Base-by-base conservation (phyloP, 1,140 invertebrate species). In the Amphibalanus amphitrite region DNA sequence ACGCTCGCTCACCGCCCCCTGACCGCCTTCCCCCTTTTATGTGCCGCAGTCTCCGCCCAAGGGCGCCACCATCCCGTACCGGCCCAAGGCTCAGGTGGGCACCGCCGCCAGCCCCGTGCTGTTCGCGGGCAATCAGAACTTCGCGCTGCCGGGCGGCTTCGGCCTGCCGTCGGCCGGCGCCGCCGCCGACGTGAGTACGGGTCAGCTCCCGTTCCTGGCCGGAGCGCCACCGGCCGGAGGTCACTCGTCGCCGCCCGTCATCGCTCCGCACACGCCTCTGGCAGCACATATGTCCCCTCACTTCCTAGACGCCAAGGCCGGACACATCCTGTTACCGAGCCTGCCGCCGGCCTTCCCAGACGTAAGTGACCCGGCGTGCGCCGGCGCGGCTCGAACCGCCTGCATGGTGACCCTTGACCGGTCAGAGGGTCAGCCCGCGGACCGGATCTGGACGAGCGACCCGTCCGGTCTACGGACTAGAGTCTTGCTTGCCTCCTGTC, bases 61-160 rank as follows among this genome's bases (percentile, higher is more conserved):
- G 87, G 95, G 95, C 82, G 93, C 94, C 78, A 98, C 95, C 78
- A 95, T 98, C 81, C 94, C 95, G 78, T 98, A 98, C 87, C 90
- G 95, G 83, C 96, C 96, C 81, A 98, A 97, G 86, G 94, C 94
- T 79, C 91, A 91, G 84, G 87, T 70, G n/a, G 29, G 29, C 69
- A 47, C 92, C 74, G 88, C 89, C 79, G 90, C 90, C 78, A 73
- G 73, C 69, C 93, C 93, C 78, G 91, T 97, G 77, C 94, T 95
- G 80, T 87, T 95, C 81, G 92, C 93, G 79, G 94, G 94, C 79
- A 93, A 93, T 79, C 75, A 75, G 71, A 93, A 93, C 75, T 97
- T 93, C 84, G 94, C 93, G 79, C 91, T 97, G 81, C 93, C 94
- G 85, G 92, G 92, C 83, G 93, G 95, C 84, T 94, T 93, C 83